These are phyloP conservation scores for Hippocampus barbouri DNA, from an alignment of 2,113 vertebrate species.

Conservation along the genomic window DNA sequence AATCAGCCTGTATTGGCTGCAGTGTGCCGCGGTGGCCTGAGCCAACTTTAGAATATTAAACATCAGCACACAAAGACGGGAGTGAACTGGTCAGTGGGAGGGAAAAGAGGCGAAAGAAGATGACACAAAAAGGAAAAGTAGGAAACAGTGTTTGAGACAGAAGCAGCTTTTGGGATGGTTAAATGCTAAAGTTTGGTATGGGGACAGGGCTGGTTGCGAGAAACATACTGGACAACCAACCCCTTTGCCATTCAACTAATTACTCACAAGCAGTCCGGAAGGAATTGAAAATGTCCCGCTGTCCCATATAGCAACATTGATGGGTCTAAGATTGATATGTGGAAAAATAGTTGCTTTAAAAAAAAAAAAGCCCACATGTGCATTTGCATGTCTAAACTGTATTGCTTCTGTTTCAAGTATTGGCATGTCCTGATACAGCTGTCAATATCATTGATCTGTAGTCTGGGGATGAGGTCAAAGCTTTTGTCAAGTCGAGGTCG, in stretches of 20 bases:
- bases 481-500: constrained; percentile 50
- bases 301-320: constrained; percentile 53
- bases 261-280: constrained; percentile 43
- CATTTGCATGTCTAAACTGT: constrained; percentile 21
- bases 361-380: not conserved
- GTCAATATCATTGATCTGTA: constrained; percentile 40
- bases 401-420: constrained; percentile 27
- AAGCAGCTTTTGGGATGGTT: not conserved
- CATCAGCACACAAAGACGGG: constrained; percentile 41
- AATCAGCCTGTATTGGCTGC: constrained; percentile 64
- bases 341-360: not conserved
- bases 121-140: constrained; percentile 6
- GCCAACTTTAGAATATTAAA: constrained; percentile 65
- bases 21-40: constrained; percentile 31
- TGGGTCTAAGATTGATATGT: constrained; percentile 13
- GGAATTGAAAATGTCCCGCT: constrained; percentile 45
- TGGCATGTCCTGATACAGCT: constrained; percentile 29
- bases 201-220: constrained; percentile 16
- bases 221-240: constrained; percentile 9
- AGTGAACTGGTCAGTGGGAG: constrained; percentile 45
- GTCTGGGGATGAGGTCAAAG: constrained; percentile 49
- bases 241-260: constrained; percentile 35
- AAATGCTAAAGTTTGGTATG: not conserved
- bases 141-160: not conserved
- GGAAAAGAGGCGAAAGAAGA: constrained; percentile 14